These are phyloP conservation scores for Nothura maculosa DNA, from an alignment of 2,797 vertebrate species.

Conservation along the genomic window DNA sequence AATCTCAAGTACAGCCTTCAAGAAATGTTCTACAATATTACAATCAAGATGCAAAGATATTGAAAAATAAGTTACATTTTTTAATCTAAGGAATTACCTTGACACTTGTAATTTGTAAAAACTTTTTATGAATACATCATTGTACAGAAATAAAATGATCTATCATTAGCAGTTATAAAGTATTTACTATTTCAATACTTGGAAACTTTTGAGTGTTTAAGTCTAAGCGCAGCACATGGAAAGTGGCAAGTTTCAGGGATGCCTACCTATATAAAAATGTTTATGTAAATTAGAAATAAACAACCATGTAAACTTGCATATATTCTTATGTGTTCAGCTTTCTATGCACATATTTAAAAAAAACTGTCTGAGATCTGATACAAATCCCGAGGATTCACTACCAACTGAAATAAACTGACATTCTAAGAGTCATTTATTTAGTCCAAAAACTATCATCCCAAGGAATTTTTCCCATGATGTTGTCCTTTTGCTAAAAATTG, in stretches of 20 bases:
- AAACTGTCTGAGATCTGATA: slow-evolving; percentile 24
- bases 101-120: neutral
- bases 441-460: slow-evolving; percentile 12
- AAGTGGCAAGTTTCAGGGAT: neutral
- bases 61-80: neutral
- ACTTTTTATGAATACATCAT: neutral
- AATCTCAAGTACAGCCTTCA: neutral
- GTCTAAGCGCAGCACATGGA: neutral
- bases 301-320: neutral
- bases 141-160: neutral
- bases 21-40: neutral
- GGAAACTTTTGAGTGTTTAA: neutral
- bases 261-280: slow-evolving; percentile 21
- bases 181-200: neutral
- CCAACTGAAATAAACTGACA: slow-evolving; percentile 21
- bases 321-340: slow-evolving; percentile 15
- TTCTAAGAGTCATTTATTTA: neutral
- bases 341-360: slow-evolving; percentile 24
- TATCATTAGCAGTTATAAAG: neutral
- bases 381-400: neutral
- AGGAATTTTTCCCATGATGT: neutral
- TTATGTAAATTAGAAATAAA: slow-evolving; percentile 50
- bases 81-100: neutral
- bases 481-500: neutral
- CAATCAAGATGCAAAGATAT: neutral